Evolutionary conservation across 2,888 invertebrate species (phyloP).

Genomic region (Phalera bucephala): DNA sequence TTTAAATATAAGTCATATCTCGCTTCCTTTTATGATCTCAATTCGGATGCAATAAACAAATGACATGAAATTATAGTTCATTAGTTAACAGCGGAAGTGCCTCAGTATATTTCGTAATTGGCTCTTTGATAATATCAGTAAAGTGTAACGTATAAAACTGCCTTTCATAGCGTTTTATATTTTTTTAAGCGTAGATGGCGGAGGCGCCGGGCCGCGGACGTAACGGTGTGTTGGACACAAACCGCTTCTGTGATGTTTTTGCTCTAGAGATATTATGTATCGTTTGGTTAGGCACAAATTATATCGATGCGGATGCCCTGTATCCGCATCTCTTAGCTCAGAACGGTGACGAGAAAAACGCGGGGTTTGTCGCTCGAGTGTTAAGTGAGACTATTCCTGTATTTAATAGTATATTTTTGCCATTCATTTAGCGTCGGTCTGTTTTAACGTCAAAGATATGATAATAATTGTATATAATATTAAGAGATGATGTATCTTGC

Average conservation of each 20-base stretch:
- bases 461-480: conserved; percentile 74
- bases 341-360: conserved; percentile 22
- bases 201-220: conserved; percentile 49
- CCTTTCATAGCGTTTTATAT: conserved; percentile 77
- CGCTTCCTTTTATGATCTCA: conserved; percentile 59
- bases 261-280: conserved; percentile 58
- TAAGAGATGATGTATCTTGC: conserved; percentile 63
- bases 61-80: conserved; percentile 26
- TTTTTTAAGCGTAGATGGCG: conserved; percentile 64
- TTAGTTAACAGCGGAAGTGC: conserved; percentile 68
- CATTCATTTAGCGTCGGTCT: conserved; percentile 62
- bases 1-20: conserved; percentile 34
- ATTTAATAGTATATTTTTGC: conserved; percentile 70
- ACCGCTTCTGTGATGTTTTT: conserved; percentile 76
- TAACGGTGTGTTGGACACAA: conserved; percentile 59
- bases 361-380: conserved; percentile 39
- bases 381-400: conserved; percentile 48
- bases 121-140: conserved; percentile 62
- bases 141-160: conserved; percentile 61
- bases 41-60: conserved; percentile 31
- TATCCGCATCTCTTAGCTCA: conserved; percentile 6
- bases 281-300: conserved; percentile 38
- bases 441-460: conserved; percentile 55
- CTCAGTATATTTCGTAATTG: conserved; percentile 54
- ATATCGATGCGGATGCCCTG: conserved; percentile 24